Conservation (phyloP, 2,113 vertebrate genomes). For the Acinonyx jubatus region DNA sequence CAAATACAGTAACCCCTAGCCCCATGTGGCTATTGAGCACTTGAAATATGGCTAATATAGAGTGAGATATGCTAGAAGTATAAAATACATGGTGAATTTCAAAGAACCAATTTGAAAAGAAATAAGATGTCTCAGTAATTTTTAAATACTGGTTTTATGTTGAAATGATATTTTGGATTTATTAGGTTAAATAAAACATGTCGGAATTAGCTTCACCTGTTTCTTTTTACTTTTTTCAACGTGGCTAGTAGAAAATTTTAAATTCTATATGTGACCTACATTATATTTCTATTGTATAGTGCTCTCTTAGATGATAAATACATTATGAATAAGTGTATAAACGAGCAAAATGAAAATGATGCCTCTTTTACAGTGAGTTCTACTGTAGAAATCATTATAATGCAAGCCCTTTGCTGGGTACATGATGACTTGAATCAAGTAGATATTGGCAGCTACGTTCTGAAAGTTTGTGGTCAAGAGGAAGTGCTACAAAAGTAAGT, state of each 20-base stretch:
- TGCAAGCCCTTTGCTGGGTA: slow-evolving; percentile 98
- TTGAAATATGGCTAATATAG: neutral
- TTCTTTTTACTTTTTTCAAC: slow-evolving; percentile 29
- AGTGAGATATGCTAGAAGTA: neutral
- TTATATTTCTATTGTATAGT: neutral
- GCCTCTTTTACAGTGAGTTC: slow-evolving; percentile 92
- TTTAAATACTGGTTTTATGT: slow-evolving; percentile 14
- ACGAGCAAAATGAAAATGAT: slow-evolving; percentile 44
- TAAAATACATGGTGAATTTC: slow-evolving; percentile 44
- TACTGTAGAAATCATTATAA: slow-evolving; percentile 96
- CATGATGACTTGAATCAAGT: slow-evolving; percentile 98
- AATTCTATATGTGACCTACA: neutral
- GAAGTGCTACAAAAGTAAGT: slow-evolving; percentile 98
- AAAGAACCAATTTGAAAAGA: slow-evolving; percentile 14
- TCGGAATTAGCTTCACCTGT: slow-evolving; percentile 24
- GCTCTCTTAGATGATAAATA: neutral
- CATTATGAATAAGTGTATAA: slow-evolving; percentile 13
- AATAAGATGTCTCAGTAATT: neutral
- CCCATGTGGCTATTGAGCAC: neutral
- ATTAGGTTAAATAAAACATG: slow-evolving; percentile 37
- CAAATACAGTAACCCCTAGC: neutral
- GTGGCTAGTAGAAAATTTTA: slow-evolving; percentile 8
- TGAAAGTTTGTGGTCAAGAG: slow-evolving; percentile 97
- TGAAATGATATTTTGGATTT: slow-evolving; percentile 21
- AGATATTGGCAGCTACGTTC: slow-evolving; percentile 95